phyloP scores from a whole-genome alignment of 1,140 invertebrate genomes.

The Monomorium pharaonis region DNA sequence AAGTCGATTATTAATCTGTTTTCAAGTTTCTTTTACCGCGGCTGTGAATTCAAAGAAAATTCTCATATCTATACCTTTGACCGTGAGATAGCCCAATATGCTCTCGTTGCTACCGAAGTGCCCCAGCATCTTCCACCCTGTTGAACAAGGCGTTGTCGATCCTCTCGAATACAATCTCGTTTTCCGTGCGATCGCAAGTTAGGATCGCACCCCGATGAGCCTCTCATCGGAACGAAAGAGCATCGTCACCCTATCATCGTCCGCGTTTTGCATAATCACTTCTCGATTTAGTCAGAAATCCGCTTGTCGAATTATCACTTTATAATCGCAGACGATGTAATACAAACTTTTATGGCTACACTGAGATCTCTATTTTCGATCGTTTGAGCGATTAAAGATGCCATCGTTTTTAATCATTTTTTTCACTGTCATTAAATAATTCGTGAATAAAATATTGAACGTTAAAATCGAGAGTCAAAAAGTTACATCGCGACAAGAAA shows the following conservation, averaged over 20 bases:
- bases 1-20: not conserved
- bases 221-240: conserved; percentile 17
- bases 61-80: conserved; percentile 71
- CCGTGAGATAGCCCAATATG: conserved; percentile 76
- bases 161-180: not conserved
- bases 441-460: not conserved
- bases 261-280: conserved; percentile 20
- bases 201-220: conserved; percentile 15
- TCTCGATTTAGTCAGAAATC: not conserved
- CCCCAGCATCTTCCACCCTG: conserved; percentile 74
- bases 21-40: not conserved
- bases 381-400: not conserved
- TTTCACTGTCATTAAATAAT: not conserved
- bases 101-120: conserved; percentile 80
- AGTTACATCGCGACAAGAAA: not conserved
- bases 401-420: not conserved
- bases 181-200: not conserved
- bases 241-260: conserved; percentile 34
- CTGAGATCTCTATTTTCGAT: not conserved
- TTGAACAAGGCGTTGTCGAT: not conserved
- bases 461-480: not conserved
- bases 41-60: not conserved
- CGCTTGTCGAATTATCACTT: not conserved
- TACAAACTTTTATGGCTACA: not conserved
- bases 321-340: not conserved